Evolutionary conservation across 2,113 vertebrate genomes (phyloP).

Genomic region (Phalacrocorax carbo): DNA sequence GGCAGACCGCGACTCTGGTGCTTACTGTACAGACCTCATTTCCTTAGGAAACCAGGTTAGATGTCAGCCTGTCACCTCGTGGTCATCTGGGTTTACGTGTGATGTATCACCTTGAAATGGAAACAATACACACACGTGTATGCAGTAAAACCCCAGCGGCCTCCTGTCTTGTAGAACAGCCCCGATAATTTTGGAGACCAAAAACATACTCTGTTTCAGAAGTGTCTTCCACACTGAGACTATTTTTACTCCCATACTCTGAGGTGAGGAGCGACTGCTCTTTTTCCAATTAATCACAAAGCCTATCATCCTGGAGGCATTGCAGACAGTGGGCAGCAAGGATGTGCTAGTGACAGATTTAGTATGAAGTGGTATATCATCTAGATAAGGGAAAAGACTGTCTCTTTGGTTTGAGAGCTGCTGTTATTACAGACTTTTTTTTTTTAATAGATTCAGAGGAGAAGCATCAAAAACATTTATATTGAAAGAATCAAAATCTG

Average conservation of each 20-base stretch:
- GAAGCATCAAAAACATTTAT: background rate
- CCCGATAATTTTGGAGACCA: background rate
- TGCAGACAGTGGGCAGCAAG: background rate
- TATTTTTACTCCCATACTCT: background rate
- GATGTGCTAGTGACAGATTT: background rate
- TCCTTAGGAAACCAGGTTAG: background rate
- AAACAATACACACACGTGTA: background rate
- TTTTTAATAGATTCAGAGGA: background rate
- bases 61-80: background rate
- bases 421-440: background rate
- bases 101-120: background rate
- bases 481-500: background rate
- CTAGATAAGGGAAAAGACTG: background rate
- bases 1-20: accelerated
- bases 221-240: background rate
- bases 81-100: background rate
- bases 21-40: background rate
- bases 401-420: background rate
- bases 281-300: background rate
- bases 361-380: background rate
- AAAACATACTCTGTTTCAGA: background rate
- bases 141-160: background rate
- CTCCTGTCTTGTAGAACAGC: background rate
- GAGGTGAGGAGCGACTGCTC: background rate
- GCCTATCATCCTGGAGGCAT: background rate